A percentile compares a stretch with the other conserved stretches of the same genome.
Conservation (phyloP, 2,113 vertebrate species). For the Capra hircus region DNA sequence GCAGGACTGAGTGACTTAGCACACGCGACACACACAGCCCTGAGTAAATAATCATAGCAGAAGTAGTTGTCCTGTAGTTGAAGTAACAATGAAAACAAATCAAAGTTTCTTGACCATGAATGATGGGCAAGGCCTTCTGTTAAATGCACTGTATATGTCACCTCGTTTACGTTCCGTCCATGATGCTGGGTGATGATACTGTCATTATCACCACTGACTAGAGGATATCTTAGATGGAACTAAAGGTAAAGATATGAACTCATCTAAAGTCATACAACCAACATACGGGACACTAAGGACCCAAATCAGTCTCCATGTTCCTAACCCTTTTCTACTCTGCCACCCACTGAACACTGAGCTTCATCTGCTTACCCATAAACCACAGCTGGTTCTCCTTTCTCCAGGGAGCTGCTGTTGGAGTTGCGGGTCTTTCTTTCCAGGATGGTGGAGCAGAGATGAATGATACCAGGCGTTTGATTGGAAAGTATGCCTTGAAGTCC, state of each 20-base stretch:
- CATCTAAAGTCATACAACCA: background rate
- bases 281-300: accelerated
- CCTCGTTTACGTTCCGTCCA: background rate
- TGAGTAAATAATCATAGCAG: background rate
- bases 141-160: background rate
- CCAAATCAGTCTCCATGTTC: background rate
- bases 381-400: background rate
- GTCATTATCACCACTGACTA: background rate
- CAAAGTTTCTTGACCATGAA: background rate
- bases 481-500: background rate
- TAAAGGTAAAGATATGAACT: background rate
- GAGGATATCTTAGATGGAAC: background rate
- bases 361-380: background rate
- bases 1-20: background rate
- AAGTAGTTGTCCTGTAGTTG: background rate
- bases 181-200: accelerated
- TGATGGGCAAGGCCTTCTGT: background rate
- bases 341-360: background rate
- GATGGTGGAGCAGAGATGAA: background rate
- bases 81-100: background rate
- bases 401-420: accelerated
- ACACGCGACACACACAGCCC: accelerated
- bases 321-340: background rate
- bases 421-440: background rate
- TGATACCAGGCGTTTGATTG: background rate